Evolutionary conservation across 2,797 vertebrate genomes (phyloP).

Genomic region (Danio jaintianensis): DNA sequence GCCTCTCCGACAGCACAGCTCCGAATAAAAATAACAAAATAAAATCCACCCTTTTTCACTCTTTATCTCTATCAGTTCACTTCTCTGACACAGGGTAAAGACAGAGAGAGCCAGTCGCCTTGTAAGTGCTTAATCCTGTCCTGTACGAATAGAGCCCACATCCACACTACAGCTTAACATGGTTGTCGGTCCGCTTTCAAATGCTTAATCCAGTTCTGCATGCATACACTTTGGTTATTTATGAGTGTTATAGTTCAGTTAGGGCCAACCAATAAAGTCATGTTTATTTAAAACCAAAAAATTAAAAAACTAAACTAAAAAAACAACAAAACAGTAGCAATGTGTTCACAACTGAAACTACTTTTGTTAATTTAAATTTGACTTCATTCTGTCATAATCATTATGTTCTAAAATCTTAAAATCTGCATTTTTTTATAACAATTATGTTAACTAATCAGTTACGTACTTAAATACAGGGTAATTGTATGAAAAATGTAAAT

Average conservation of each 20-base stretch:
- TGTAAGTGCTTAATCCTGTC: constrained; percentile 18
- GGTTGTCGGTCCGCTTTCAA: background rate
- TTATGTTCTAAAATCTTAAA: no score
- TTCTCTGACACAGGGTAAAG: constrained; percentile 20
- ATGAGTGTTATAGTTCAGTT: background rate
- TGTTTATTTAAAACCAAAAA: background rate
- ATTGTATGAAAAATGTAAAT: background rate
- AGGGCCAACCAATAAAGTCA: background rate
- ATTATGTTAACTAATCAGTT: background rate
- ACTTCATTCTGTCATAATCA: background rate
- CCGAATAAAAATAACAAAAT: constrained; percentile 32
- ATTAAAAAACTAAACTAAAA: no score
- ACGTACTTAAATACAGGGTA: background rate
- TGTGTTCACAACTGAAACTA: background rate
- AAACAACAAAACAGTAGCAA: background rate
- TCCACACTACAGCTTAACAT: background rate
- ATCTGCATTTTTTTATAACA: background rate
- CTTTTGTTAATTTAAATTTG: background rate
- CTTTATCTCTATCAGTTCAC: constrained; percentile 18
- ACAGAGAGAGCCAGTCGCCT: background rate
- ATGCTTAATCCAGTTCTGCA: constrained; percentile 8
- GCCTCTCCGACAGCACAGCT: background rate
- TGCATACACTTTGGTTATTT: background rate
- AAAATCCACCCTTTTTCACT: constrained; percentile 9
- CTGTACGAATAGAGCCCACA: background rate